Evolutionary conservation across 2,797 vertebrate species (phyloP), one percentile per base, ranked within the genome.

Genomic region (Dicrostonyx torquatus): DNA sequence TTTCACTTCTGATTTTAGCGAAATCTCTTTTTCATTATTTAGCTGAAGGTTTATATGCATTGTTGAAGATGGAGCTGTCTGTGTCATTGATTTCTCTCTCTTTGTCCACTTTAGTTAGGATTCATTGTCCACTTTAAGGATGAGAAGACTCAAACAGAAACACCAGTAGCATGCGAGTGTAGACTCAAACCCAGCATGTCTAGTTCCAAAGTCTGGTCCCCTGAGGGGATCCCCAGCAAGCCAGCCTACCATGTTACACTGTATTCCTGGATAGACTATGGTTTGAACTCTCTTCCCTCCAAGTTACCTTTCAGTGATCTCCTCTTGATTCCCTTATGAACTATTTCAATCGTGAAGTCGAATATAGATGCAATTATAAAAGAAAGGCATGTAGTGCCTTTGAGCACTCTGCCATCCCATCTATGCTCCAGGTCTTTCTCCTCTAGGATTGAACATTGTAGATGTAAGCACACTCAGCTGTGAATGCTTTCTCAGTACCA

Each of bases 261-360:
- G 1, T 24, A 76, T 79, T 91, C 83, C 77, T 62, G 64, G 48
- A 29, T 50, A 89, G 24, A 26, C 17, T 79, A 18, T 53, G 64
- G 48, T 24, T 91, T 90, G 55, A 91, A 95, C 31, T 90, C 86
- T 96, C 68, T 96, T 92, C 72, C 72, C 37, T 93, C 24, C 5
- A 48, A 91, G 89, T 75, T 88, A 93, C 55, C 96, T 70, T 78
- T 64, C 91, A 53, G 22, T 82, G 64, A 58, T 20, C 80, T 93
- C 37, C 37, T 94, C 87, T 90, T 92, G 92, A 79, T 93, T 95
- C 95, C 84, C 92, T 84, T 91, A 40, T 75, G 83, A 94, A 96
- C 31, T 87, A 93, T 72, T 88, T 95, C 87, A 94, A 91, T 58
- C 70, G 76, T 93, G 53, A 94, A 83, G 80, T 76, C 91, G 84